A percentile compares a stretch with the other conserved stretches of the same genome.
Evolutionary conservation across 1,140 invertebrate species (phyloP).

Genomic region (Phortica variegata): DNA sequence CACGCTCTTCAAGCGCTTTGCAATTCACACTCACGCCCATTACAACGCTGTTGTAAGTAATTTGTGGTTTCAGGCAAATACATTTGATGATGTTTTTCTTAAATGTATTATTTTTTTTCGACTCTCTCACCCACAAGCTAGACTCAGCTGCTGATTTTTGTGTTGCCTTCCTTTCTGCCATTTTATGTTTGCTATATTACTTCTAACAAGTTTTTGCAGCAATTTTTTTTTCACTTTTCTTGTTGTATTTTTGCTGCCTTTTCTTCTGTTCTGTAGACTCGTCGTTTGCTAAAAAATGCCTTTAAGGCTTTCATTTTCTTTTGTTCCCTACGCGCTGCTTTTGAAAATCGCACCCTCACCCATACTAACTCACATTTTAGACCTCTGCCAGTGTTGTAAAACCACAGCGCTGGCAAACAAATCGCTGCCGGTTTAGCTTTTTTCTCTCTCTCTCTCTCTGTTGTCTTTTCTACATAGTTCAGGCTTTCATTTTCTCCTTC

Average conservation of each 20-base stretch:
- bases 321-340: conserved; percentile 44
- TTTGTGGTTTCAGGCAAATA: conserved; percentile 54
- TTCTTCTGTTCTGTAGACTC: conserved; percentile 31
- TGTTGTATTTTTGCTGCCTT: not conserved
- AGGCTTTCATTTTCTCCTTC: not conserved
- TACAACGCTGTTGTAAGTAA: conserved; percentile 55
- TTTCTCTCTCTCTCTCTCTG: not conserved
- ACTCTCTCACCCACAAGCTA: conserved; percentile 21
- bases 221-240: conserved; percentile 18
- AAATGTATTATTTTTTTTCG: no score
- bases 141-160: not conserved
- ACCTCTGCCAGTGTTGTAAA: not conserved
- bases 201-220: conserved; percentile 18
- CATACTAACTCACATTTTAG: no score
- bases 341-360: no score
- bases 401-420: conserved; percentile 32
- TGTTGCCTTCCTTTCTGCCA: not conserved
- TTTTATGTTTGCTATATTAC: not conserved
- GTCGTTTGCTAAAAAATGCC: conserved; percentile 54
- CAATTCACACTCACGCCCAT: no score
- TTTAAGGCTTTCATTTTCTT: conserved; percentile 54
- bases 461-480: not conserved
- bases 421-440: conserved; percentile 20
- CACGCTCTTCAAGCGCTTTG: no score
- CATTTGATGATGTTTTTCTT: conserved; percentile 53